Conservation (phyloP, 2,797 vertebrate species). For the Esox lucius region DNA sequence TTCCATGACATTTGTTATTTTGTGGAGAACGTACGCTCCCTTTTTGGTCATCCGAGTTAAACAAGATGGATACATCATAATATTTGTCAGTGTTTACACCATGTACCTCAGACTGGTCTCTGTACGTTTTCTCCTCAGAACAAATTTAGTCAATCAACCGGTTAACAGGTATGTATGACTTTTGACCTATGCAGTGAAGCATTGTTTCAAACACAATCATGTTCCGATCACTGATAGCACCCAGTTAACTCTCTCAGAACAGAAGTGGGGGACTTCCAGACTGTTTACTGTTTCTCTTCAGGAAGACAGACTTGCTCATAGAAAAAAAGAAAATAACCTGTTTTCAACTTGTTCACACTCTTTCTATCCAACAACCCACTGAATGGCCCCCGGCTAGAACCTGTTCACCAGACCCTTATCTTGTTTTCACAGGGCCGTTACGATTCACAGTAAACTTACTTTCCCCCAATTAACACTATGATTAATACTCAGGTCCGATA, state of each 20-base stretch:
- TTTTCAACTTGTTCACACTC: conserved; percentile 67
- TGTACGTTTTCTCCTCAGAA: background rate
- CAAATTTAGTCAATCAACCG: background rate
- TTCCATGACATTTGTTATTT: too few relatives aligned
- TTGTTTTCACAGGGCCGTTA: conserved; percentile 77
- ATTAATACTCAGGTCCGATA: conserved; percentile 78
- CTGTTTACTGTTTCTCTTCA: conserved; percentile 24
- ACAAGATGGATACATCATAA: too few relatives aligned
- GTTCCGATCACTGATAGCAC: conserved; percentile 30
- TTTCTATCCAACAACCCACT: conserved; percentile 63
- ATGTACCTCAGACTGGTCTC: background rate
- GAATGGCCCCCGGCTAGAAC: conserved; percentile 56
- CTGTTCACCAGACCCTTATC: conserved; percentile 70
- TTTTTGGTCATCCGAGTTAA: too few relatives aligned
- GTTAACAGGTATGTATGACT: conserved; percentile 13
- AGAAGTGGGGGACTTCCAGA: conserved; percentile 39
- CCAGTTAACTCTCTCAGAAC: background rate
- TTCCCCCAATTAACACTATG: conserved; percentile 76
- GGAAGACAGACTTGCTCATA: background rate
- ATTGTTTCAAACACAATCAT: background rate
- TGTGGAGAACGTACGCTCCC: too few relatives aligned
- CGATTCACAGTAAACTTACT: conserved; percentile 76
- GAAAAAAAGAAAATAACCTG: conserved; percentile 19
- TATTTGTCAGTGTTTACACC: background rate
- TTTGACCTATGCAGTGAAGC: conserved; percentile 20